Conservation (phyloP, 1,140 invertebrate genomes). For the Pentalonia nigronervosa region DNA sequence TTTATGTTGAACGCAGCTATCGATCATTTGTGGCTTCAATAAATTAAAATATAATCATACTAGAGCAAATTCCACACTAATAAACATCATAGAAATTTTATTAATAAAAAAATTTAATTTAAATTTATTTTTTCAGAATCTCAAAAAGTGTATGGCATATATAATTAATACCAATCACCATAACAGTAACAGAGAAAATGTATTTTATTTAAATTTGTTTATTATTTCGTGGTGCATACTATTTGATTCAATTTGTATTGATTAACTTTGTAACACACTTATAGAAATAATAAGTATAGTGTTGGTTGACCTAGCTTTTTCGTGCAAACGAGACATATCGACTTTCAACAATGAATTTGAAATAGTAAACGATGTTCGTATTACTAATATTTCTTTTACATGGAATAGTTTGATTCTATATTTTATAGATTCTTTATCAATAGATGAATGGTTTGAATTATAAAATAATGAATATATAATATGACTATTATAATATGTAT, state of each 20-base stretch:
- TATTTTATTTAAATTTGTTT: background rate
- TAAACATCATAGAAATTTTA: background rate
- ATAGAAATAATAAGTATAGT: background rate
- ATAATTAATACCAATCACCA: background rate
- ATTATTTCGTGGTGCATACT: no score
- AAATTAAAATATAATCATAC: background rate
- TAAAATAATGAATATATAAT: background rate
- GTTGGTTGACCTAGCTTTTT: slow-evolving; percentile 37
- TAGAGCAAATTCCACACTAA: background rate
- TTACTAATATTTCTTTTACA: background rate
- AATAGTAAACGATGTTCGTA: background rate
- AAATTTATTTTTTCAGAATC: background rate
- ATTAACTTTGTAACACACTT: background rate
- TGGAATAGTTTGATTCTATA: background rate
- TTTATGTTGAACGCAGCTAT: background rate
- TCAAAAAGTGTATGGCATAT: background rate
- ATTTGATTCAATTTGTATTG: background rate
- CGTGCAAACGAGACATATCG: background rate
- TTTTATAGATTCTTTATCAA: background rate
- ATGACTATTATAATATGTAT: background rate
- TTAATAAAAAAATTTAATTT: background rate
- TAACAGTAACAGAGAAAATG: background rate
- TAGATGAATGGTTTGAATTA: background rate
- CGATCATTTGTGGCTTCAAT: background rate
- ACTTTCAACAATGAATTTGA: slow-evolving; percentile 8